phyloP scores from a whole-genome alignment of 2,888 invertebrate species.

The Podabrus alpinus region DNA sequence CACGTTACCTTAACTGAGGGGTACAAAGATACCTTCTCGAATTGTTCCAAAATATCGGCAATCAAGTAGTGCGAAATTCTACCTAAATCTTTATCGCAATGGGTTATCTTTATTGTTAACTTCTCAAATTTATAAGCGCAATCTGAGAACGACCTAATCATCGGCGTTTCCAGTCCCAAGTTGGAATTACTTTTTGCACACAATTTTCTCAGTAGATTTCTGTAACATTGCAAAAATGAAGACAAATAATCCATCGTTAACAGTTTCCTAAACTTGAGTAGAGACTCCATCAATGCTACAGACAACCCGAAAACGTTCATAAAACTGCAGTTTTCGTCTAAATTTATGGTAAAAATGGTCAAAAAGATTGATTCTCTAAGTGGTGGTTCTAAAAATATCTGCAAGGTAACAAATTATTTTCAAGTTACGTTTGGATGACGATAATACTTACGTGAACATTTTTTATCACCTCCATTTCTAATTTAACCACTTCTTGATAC shows the following conservation, averaged over 20 bases:
- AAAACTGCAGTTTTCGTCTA: slow-evolving; percentile 36
- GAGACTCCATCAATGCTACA: slow-evolving; percentile 43
- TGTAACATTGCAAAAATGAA: slow-evolving; percentile 49
- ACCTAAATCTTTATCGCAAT: slow-evolving; percentile 51
- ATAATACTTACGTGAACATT: slow-evolving; percentile 43
- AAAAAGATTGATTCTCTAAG: slow-evolving; percentile 45
- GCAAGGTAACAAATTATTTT: slow-evolving; percentile 32
- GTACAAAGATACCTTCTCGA: slow-evolving; percentile 54
- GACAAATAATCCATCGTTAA: slow-evolving; percentile 51
- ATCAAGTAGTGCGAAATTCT: slow-evolving; percentile 57
- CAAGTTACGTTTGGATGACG: slow-evolving; percentile 5
- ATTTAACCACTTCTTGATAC: slow-evolving; percentile 40
- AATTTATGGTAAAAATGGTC: slow-evolving; percentile 38
- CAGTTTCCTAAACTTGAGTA: slow-evolving; percentile 47
- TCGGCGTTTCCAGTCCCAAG: slow-evolving; percentile 18
- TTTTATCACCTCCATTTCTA: slow-evolving; percentile 44
- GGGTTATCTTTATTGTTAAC: slow-evolving; percentile 48
- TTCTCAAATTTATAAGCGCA: slow-evolving; percentile 54
- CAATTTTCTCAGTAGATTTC: slow-evolving; percentile 44
- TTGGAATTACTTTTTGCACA: slow-evolving; percentile 45
- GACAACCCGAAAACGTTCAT: slow-evolving; percentile 36
- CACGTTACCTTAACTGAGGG: slow-evolving; percentile 55
- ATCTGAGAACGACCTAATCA: slow-evolving; percentile 42
- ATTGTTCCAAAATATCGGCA: slow-evolving; percentile 56
- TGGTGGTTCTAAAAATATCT: slow-evolving; percentile 45